These are phyloP conservation scores for Pogona vitticeps DNA, from an alignment of 2,113 vertebrate species.

Conservation along the genomic window DNA sequence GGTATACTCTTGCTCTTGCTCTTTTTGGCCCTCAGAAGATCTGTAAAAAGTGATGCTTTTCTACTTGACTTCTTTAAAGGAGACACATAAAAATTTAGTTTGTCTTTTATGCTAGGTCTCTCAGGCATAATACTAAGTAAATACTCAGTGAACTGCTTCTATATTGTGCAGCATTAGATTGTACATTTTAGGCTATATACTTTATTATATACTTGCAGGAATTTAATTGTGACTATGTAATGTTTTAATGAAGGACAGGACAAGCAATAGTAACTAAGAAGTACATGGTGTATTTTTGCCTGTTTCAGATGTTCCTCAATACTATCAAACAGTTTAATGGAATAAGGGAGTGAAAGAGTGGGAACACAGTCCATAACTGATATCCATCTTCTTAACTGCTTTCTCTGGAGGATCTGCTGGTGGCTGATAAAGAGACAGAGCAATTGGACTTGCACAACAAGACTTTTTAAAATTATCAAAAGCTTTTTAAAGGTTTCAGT, in stretches of 20 bases:
- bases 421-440: background rate
- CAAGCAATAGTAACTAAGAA: background rate
- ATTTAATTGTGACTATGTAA: constrained; percentile 45
- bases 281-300: background rate
- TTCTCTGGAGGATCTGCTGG: background rate
- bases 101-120: constrained; percentile 35
- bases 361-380: background rate
- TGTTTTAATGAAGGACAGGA: constrained; percentile 45
- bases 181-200: constrained; percentile 39
- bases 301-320: constrained; percentile 2
- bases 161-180: constrained; percentile 36
- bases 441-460: background rate
- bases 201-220: constrained; percentile 39
- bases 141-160: constrained; percentile 43
- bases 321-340: background rate
- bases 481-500: background rate
- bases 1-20: background rate
- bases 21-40: constrained; percentile 36
- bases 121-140: constrained; percentile 22
- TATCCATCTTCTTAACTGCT: background rate
- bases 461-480: background rate
- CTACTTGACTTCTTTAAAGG: constrained; percentile 51
- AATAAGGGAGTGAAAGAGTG: background rate
- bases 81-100: constrained; percentile 1
- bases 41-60: constrained; percentile 36